These are phyloP conservation scores for Pachydiplax longipennis DNA, from an alignment of 2,888 invertebrate species.

Conservation along the genomic window DNA sequence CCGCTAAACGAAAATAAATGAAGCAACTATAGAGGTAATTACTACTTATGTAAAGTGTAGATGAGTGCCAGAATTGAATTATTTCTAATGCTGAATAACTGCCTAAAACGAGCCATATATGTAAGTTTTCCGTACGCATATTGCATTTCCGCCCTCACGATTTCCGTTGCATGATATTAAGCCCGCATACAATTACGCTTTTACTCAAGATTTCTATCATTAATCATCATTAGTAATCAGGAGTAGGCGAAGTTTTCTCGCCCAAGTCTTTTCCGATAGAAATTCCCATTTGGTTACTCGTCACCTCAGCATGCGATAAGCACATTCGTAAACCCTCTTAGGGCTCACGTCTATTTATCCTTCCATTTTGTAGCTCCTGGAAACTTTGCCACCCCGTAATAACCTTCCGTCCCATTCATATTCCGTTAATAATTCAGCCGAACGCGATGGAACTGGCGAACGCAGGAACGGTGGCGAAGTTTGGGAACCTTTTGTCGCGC, in stretches of 20 bases:
- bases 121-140: no score
- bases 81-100: no score
- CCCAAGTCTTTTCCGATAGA: background rate
- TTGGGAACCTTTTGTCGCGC: slow-evolving; percentile 20
- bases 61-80: no score
- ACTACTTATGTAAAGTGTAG: no score
- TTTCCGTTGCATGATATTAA: no score
- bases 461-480: background rate
- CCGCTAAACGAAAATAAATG: no score
- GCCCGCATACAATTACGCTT: no score
- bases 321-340: slow-evolving; percentile 18
- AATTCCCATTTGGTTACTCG: background rate
- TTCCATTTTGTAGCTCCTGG: background rate
- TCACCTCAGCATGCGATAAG: background rate
- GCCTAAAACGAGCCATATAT: no score
- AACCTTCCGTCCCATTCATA: background rate
- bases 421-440: slow-evolving; percentile 30
- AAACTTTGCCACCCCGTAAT: background rate
- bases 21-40: no score
- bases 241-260: background rate
- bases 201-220: no score
- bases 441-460: background rate
- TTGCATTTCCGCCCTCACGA: no score
- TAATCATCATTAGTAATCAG: background rate
- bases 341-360: background rate